Conservation (phyloP, 2,797 vertebrate species). For the Trachurus trachurus region DNA sequence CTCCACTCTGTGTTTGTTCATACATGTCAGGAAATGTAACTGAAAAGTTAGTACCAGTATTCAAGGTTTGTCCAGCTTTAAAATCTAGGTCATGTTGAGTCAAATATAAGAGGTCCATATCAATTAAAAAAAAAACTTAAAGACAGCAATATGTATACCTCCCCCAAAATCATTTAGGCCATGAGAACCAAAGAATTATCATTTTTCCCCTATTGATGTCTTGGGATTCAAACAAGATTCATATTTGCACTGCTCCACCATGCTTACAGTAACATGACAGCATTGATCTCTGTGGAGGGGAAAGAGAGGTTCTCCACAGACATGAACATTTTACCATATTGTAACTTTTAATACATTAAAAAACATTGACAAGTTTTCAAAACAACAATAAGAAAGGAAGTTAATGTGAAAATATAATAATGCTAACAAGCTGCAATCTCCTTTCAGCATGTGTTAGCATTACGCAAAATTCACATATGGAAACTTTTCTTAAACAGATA, state of each 20-base stretch:
- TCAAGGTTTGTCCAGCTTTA: not conserved
- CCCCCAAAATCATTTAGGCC: not conserved
- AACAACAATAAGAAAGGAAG: not conserved
- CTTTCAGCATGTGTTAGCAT: conserved; percentile 1
- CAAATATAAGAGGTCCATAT: not conserved
- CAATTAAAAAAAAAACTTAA: not conserved
- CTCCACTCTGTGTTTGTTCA: not conserved
- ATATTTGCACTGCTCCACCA: not conserved
- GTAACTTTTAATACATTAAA: not conserved
- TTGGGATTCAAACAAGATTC: not conserved
- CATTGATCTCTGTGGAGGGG: not conserved
- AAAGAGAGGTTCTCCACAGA: not conserved
- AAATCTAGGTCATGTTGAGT: not conserved
- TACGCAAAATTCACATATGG: not conserved
- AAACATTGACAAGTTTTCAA: not conserved
- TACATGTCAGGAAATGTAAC: not conserved
- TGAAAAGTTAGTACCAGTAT: not conserved
- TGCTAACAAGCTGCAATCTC: not conserved
- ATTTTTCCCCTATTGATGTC: not conserved
- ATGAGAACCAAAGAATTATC: not conserved
- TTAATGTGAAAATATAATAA: conserved; percentile 8
- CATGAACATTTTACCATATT: not conserved
- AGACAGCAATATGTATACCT: not conserved
- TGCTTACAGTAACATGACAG: not conserved
- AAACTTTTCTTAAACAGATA: not conserved